These are phyloP conservation scores for Sylvilagus floridanus DNA, from an alignment of 2,797 vertebrate species.

Conservation along the genomic window DNA sequence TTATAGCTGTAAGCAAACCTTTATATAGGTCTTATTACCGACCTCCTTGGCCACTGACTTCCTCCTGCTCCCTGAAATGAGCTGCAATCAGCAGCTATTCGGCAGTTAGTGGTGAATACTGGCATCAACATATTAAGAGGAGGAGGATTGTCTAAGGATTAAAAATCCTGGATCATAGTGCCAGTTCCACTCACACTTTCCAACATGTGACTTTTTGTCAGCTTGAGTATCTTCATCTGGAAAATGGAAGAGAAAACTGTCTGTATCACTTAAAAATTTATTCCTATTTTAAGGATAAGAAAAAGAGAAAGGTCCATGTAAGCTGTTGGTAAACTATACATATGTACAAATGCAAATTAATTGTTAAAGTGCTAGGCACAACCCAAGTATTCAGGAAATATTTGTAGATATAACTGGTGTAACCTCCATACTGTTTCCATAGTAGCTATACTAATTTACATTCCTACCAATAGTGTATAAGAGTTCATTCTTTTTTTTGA, in stretches of 20 bases:
- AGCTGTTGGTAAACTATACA: neutral
- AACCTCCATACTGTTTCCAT: too few species aligned
- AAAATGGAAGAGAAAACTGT: neutral
- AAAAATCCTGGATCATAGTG: slow-evolving; percentile 2
- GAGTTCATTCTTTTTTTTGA: too few species aligned
- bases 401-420: too few species aligned
- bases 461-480: too few species aligned
- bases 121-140: neutral
- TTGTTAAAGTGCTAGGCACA: neutral
- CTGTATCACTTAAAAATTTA: neutral
- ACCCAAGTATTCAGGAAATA: neutral
- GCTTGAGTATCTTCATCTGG: slow-evolving; percentile 45
- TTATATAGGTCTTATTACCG: neutral
- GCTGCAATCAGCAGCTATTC: neutral
- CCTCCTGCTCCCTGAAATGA: slow-evolving; percentile 8
- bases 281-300: neutral
- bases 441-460: too few species aligned
- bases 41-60: neutral
- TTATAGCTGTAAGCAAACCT: slow-evolving; percentile 31
- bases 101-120: neutral
- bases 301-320: neutral
- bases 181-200: neutral
- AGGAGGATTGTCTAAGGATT: neutral
- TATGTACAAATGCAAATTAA: neutral
- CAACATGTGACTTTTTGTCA: slow-evolving; percentile 23